phyloP scores from a whole-genome alignment of 64 coral and sea anemone genomes.

The Cladopsammia gracilis region DNA sequence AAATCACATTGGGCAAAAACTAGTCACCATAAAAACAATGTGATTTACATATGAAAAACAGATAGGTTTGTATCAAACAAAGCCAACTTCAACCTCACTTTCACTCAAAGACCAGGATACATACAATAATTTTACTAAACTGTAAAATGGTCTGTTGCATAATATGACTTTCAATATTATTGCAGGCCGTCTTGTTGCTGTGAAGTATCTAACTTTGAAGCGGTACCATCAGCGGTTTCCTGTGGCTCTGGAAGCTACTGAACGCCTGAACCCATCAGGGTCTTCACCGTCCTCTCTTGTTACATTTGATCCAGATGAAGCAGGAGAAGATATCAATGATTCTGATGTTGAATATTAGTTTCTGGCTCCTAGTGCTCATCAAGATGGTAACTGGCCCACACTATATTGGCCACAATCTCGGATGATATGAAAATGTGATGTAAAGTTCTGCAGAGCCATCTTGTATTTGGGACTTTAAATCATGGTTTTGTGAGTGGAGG shows the following conservation, averaged over 20 bases:
- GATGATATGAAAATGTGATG: neutral
- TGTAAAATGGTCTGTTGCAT: neutral
- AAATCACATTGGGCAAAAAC: too few relatives aligned
- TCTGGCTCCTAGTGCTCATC: neutral
- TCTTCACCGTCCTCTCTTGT: slow-evolving; percentile 81
- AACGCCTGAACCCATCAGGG: slow-evolving; percentile 79
- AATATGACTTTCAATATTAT: neutral
- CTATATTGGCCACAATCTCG: neutral
- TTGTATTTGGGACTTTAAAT: too few relatives aligned
- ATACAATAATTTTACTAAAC: too few relatives aligned
- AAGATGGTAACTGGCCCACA: neutral
- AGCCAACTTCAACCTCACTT: too few relatives aligned
- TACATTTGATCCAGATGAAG: slow-evolving; percentile 81
- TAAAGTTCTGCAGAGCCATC: too few relatives aligned
- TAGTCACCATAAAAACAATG: too few relatives aligned
- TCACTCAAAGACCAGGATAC: too few relatives aligned
- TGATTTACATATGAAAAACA: too few relatives aligned
- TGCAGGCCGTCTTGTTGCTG: slow-evolving; percentile 94
- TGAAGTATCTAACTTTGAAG: slow-evolving; percentile 95
- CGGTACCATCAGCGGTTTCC: slow-evolving; percentile 97
- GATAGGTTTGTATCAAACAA: too few relatives aligned
- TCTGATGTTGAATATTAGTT: slow-evolving; percentile 81
- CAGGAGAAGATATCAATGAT: slow-evolving; percentile 87
- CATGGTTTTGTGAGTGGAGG: too few relatives aligned
- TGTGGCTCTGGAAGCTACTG: slow-evolving; percentile 81